Conservation (phyloP, 2,113 vertebrate genomes). For the Loxodonta africana region DNA sequence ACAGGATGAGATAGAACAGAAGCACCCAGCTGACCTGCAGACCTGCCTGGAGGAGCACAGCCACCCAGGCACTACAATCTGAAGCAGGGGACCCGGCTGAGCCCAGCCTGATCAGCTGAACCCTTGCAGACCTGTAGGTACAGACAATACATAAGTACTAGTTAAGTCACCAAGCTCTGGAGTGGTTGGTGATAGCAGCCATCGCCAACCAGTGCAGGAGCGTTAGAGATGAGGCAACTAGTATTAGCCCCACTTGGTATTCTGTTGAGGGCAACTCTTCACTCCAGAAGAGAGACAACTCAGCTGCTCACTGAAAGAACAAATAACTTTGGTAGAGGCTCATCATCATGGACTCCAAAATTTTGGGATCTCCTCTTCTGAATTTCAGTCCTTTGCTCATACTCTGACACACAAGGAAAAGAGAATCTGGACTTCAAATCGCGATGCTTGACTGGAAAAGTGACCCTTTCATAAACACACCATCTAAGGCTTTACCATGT, state of each 20-base stretch:
- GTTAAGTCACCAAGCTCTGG: background rate
- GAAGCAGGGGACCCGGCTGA: background rate
- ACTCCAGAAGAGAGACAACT: background rate
- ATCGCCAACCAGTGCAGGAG: background rate
- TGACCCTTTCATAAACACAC: background rate
- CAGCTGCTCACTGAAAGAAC: background rate
- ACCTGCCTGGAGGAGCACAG: background rate
- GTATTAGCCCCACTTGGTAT: fast-evolving
- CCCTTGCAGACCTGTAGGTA: background rate
- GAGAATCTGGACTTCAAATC: background rate
- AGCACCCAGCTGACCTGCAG: background rate
- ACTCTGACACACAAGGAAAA: background rate
- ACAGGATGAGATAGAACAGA: no score
- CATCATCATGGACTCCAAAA: background rate
- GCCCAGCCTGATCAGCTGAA: background rate
- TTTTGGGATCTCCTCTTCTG: background rate
- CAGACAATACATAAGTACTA: fast-evolving
- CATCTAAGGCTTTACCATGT: background rate
- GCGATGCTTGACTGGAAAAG: background rate
- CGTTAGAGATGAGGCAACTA: fast-evolving
- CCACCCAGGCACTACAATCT: no score
- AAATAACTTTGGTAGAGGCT: background rate
- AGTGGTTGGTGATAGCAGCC: background rate
- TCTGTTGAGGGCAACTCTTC: background rate
- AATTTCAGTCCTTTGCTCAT: background rate